Base-by-base conservation (phyloP, 2,797 vertebrate genomes). In the Salmo trutta region DNA sequence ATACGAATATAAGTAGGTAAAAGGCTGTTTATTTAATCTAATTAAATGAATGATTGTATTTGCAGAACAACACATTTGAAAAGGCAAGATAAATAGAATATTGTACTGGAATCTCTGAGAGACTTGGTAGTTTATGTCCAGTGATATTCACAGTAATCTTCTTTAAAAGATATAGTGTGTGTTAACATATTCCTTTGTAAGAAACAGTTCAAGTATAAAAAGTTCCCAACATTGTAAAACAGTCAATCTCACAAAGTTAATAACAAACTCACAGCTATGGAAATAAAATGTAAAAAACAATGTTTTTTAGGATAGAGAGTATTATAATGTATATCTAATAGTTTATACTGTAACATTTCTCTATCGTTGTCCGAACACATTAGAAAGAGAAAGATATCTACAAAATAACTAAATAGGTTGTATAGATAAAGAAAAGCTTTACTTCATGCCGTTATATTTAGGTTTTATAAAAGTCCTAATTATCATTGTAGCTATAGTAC, bases 181-280 rank as follows among this genome's bases (percentile, higher is more conserved):
- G 68, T 76, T 78, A 53, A 84, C 71, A 79, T 62, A 90, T 93
- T 93, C 90, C 95, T 93, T 94, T 94, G 94, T 96, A 95, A 93
- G 94, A 96, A 95, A 96, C 94, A 94, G 91, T 94, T 96, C 94
- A 97, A 95, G 95, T 98, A 98, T 95, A 97, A 97, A 97, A 93
- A 93, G 92, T 93, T 91, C 88, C 92, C 90, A 89, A 94, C 93
- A 96, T 93, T 95, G 93, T 95, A 95, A 95, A 94, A 95, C 95
- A 95, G 92, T 94, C 90, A 92, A 94, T 47, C 6, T 47, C 41
- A 47, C 79, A 95, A 86, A 86, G 93, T 92, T 74, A 91, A 94
- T 94, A 93, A 96, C 93, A 95, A 94, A 95, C 95, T 94, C 88
- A 95, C 94, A 96, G 95, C 94, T 95, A 95, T 94, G 94, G 93